Evolutionary conservation across 2,797 vertebrate genomes (phyloP), one percentile per base, ranked within the genome.

Genomic region (Pampus argenteus): DNA sequence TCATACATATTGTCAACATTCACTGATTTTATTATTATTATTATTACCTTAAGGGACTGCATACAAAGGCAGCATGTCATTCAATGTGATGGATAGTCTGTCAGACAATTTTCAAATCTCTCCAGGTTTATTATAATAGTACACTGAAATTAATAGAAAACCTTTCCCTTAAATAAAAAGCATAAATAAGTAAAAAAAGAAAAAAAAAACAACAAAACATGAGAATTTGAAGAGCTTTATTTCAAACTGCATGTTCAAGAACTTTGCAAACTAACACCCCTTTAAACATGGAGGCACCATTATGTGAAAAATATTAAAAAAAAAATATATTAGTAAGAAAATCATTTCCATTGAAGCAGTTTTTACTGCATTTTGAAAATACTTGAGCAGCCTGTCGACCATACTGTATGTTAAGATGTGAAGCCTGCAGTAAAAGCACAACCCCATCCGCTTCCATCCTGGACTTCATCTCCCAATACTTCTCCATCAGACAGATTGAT

Each of bases 401-500:
- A 20, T 34, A 38, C 57, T 66, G 5, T 44, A 23, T 64, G 9
- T 44, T 36, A n/a, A 18, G 17, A 62, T 62, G 23, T 34, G 26
- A 54, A 58, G 31, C 61, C 67, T 61, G 55, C 13, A 56, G 29
- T 45, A n/a, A 56, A 65, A 66, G 44, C 10, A 60, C 36, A 63
- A 18, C 34, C 15, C 25, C 29, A 23, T 77, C 51, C 34, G 56
- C 36, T 65, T 65, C 48, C 50, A 72, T 36, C 31, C 54, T 29
- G 14, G 38, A 77, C n/a, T 28, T 60, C 51, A 59, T 68, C 38
- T 68, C 49, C 31, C 22, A 56, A 47, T 66, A 66, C 14, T 55
- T 69, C 67, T 72, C 48, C 29, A 70, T 81, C 61, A 78, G 66
- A 45, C 34, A 9, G 2, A 56, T 63, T 81, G 64, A 74, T 71